Conservation (phyloP, 2,888 invertebrate species). For the Pammene fasciana region DNA sequence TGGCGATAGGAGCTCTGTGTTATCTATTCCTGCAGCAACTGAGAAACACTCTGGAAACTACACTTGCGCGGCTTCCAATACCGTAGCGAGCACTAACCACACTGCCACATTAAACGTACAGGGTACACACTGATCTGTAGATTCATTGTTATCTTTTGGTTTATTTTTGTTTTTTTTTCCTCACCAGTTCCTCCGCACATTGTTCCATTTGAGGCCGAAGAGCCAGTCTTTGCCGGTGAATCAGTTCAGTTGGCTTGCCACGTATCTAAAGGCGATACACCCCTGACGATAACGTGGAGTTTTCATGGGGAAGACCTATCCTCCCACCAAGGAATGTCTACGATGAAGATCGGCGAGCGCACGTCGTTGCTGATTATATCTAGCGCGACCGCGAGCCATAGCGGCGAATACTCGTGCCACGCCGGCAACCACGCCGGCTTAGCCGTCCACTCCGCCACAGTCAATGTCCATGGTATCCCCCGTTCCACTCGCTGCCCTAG, state of each 20-base stretch:
- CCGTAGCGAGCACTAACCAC: conserved; percentile 85
- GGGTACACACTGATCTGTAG: conserved; percentile 78
- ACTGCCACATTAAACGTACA: conserved; percentile 86
- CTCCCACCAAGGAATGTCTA: conserved; percentile 81
- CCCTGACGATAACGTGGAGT: conserved; percentile 89
- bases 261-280: conserved; percentile 87
- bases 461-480: conserved; percentile 87
- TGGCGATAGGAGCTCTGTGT: conserved; percentile 84
- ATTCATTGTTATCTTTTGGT: conserved; percentile 56
- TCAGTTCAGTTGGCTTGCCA: conserved; percentile 85
- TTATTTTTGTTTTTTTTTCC: conserved; percentile 47
- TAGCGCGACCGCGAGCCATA: conserved; percentile 85
- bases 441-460: conserved; percentile 83
- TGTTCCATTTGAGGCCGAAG: conserved; percentile 85
- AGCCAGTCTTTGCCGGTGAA: conserved; percentile 86
- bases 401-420: conserved; percentile 88
- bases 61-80: conserved; percentile 88
- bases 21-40: conserved; percentile 86
- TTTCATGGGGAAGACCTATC: conserved; percentile 85
- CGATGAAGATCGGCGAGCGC: conserved; percentile 84
- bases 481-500: conserved; percentile 57
- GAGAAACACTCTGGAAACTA: conserved; percentile 89
- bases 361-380: conserved; percentile 87
- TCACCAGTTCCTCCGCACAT: conserved; percentile 85
- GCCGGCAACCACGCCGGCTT: conserved; percentile 87